Conservation (phyloP, 2,797 vertebrate genomes). For the Leptodactylus fallax region DNA sequence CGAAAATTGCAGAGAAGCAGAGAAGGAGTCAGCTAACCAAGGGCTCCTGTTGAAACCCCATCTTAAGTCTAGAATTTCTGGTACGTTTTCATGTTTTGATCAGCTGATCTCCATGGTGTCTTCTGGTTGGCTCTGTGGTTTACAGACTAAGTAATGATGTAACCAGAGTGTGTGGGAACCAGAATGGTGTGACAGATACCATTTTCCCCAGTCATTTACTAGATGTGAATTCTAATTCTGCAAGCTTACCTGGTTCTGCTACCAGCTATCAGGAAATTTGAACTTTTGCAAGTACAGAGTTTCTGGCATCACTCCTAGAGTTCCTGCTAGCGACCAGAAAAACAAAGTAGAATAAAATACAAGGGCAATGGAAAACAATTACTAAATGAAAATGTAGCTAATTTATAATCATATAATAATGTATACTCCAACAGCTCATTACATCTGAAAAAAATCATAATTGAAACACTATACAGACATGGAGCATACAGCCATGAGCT, state of each 20-base stretch:
- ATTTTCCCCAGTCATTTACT: slow-evolving; percentile 90
- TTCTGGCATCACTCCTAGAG: slow-evolving; percentile 67
- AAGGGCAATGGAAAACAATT: neutral
- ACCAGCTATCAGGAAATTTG: slow-evolving; percentile 91
- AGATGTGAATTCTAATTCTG: slow-evolving; percentile 82
- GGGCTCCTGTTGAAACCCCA: slow-evolving; percentile 92
- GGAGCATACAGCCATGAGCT: too few species aligned
- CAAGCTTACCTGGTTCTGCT: slow-evolving; percentile 86
- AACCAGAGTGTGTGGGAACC: slow-evolving; percentile 99
- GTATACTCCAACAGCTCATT: neutral
- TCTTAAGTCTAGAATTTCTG: slow-evolving; percentile 91
- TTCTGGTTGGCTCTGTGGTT: slow-evolving; percentile 87
- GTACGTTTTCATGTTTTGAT: slow-evolving; percentile 87
- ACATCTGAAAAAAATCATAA: neutral
- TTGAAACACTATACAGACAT: neutral
- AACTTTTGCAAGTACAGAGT: slow-evolving; percentile 81
- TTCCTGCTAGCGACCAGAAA: slow-evolving; percentile 1
- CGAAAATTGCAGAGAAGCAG: slow-evolving; percentile 95
- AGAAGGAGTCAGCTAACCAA: slow-evolving; percentile 92
- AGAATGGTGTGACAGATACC: slow-evolving; percentile 91
- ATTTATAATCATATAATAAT: neutral
- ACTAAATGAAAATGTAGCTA: neutral
- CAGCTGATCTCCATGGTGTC: slow-evolving; percentile 84
- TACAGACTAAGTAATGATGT: slow-evolving; percentile 96
- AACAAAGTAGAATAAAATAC: slow-evolving; percentile 2